phyloP scores from a whole-genome alignment of 2,797 vertebrate species.

The Peromyscus nudipes region DNA sequence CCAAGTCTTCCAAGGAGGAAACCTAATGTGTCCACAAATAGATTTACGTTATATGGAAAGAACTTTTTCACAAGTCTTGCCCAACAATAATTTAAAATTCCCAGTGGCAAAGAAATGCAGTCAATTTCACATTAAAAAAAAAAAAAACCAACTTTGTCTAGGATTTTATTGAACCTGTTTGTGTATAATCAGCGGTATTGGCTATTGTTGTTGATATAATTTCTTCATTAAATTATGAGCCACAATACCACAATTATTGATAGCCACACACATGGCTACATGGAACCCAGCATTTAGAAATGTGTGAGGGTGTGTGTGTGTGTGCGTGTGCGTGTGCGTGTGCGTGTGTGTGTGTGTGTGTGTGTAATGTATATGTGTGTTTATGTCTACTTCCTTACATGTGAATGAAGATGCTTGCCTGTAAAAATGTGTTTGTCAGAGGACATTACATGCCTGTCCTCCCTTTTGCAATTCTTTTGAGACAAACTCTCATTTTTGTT shows the following conservation, averaged over 20 bases:
- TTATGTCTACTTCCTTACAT: not conserved
- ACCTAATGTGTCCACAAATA: not conserved
- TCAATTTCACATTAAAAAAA: not conserved
- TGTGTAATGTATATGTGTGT: not conserved
- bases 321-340: not conserved
- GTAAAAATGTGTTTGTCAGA: not conserved
- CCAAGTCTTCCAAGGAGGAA: not conserved
- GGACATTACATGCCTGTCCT: not conserved
- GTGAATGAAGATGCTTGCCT: not conserved
- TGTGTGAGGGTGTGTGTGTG: not conserved
- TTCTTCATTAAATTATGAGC: not conserved
- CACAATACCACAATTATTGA: not conserved
- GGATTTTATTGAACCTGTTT: not conserved
- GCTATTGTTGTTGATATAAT: not conserved
- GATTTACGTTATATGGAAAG: not conserved
- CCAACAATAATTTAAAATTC: not conserved
- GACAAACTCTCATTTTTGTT: not conserved
- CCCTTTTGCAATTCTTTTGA: not conserved
- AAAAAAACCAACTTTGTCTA: not conserved
- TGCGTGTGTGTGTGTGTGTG: not conserved
- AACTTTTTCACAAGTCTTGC: not conserved
- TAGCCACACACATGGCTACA: not conserved
- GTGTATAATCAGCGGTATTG: not conserved
- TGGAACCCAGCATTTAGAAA: not conserved
- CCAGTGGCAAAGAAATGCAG: not conserved